A percentile compares a stretch with the other conserved stretches of the same genome.
Conservation (phyloP, 2,113 vertebrate species). For the Microcebus ravelobensis region DNA sequence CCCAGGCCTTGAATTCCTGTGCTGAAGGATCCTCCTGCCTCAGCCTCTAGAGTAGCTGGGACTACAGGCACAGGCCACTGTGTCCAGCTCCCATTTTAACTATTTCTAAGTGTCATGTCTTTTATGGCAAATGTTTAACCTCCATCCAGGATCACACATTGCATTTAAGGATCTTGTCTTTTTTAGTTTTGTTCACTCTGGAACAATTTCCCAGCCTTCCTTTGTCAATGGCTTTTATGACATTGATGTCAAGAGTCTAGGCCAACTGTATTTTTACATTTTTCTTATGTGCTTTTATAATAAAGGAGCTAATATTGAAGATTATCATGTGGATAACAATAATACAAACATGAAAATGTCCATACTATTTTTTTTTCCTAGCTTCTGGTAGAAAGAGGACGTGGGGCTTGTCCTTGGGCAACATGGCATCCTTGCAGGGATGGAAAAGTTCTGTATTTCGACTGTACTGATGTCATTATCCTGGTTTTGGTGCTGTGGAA, state of each 20-base stretch:
- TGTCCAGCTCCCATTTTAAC: not conserved
- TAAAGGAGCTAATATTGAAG: not conserved
- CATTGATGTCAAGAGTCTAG: not conserved
- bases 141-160: not conserved
- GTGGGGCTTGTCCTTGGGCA: not conserved
- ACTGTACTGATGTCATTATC: not conserved
- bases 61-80: not conserved
- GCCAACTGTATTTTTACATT: not conserved
- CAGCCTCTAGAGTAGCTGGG: not conserved
- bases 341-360: not conserved
- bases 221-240: not conserved
- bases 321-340: not conserved
- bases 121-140: not conserved
- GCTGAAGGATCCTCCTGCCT: not conserved
- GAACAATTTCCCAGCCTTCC: not conserved
- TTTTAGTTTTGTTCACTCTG: not conserved
- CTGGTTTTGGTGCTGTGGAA: not conserved
- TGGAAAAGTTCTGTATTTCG: not conserved
- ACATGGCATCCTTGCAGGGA: not conserved
- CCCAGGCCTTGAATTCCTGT: not conserved
- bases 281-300: constrained; percentile 11
- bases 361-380: not conserved
- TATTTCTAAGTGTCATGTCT: not conserved
- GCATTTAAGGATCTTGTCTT: not conserved
- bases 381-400: not conserved